Evolutionary conservation across 1,140 invertebrate species (phyloP), one percentile per base, ranked within the genome.

Genomic region (Bathynomus jamesi): DNA sequence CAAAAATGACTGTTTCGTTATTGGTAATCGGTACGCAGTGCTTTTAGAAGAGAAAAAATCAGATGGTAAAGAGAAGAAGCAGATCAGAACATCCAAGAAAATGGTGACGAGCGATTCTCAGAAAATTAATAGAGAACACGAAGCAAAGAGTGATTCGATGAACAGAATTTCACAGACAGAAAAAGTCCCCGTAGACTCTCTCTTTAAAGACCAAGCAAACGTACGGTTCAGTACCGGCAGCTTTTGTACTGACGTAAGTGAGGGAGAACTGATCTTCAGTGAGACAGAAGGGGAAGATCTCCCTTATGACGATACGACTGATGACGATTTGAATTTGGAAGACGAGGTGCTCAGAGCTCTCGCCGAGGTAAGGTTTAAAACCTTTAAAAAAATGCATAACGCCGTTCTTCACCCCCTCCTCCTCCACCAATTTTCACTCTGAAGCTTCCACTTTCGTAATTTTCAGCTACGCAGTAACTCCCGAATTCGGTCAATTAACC

Each of bases 241-340:
- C 32, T 63, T 65, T 27, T 61, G 31, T 28, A 76, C 72, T 29
- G 75, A 76, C 61, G 70, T 70, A 65, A 74, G 72, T 65, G 75
- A 73, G 24, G 69, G 66, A 30, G 67, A 70, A 13, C 25, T 76
- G 11, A 65, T 73, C 25, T 76, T 76, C 66, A 76, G 75, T 67
- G 75, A 76, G 62, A 76, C 75, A 60, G 75, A 76, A 61, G 72
- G 72, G 29, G 75, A 76, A 69, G 75, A 76, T 31, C 65, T 61
- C 29, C 62, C 72, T 30, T 67, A 69, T 61, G 75, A 73, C 27
- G 75, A 76, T 28, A 76, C 75, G 24, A 69, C 72, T 71, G 75
- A 76, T 69, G 75, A 76, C 27, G 75, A 76, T 69, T 65, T 76
- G 27, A 76, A 71, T 60, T 64, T 76, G 21, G 75, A 76, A 40